phyloP scores from a whole-genome alignment of 1,140 invertebrate species.

The Galleria mellonella region DNA sequence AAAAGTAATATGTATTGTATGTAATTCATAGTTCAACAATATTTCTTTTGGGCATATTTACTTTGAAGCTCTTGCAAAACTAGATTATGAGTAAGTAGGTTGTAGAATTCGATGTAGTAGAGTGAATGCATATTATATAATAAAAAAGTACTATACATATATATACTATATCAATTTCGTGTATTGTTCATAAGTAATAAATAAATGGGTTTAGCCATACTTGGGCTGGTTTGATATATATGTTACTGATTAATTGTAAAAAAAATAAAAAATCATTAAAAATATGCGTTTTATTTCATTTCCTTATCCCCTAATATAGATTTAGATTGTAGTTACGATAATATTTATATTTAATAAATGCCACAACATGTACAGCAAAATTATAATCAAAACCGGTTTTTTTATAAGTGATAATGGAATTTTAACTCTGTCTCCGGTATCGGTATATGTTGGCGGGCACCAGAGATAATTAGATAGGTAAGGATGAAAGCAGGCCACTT shows the following conservation, averaged over 20 bases:
- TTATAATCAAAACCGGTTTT: no score
- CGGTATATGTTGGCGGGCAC: no score
- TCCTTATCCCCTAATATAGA: slow-evolving; percentile 19
- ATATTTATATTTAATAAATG: no score
- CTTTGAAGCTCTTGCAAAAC: slow-evolving; percentile 73
- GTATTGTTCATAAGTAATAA: slow-evolving; percentile 74
- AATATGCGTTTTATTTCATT: slow-evolving; percentile 65
- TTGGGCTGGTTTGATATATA: slow-evolving; percentile 74
- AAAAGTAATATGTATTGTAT: slow-evolving; percentile 68
- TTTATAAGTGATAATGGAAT: no score
- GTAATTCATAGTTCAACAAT: slow-evolving; percentile 71
- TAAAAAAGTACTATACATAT: slow-evolving; percentile 24
- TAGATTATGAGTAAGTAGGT: slow-evolving; percentile 73
- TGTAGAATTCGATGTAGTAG: slow-evolving; percentile 68
- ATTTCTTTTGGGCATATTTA: slow-evolving; percentile 75
- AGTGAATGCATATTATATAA: slow-evolving; percentile 70
- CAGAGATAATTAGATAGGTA: no score
- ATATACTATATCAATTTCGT: slow-evolving; percentile 61
- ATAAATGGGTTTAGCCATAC: slow-evolving; percentile 74
- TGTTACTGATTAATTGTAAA: slow-evolving; percentile 74
- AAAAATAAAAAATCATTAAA: slow-evolving; percentile 63
- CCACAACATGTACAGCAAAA: no score
- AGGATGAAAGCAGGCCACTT: no score
- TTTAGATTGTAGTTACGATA: no score
- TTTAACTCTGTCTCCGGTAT: no score